Percentiles rank a stretch among this genome's conserved stretches.
phyloP scores from a whole-genome alignment of 2,113 vertebrate species.

The Dryoscopus gambensis region DNA sequence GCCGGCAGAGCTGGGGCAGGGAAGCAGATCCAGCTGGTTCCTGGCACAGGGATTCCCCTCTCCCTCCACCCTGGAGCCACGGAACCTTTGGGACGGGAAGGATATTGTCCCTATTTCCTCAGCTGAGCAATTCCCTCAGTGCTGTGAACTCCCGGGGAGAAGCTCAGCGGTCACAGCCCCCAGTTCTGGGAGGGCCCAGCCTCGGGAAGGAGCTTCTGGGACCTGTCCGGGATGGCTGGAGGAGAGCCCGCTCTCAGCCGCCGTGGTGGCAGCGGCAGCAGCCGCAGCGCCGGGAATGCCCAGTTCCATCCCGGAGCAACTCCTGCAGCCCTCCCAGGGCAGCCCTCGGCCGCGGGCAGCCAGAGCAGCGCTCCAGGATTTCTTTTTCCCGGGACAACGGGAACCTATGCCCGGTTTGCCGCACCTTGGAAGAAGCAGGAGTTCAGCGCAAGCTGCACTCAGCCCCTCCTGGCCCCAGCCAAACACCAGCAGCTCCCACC shows the following conservation, averaged over 20 bases:
- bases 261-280: not conserved
- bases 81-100: not conserved
- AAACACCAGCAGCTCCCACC: not conserved
- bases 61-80: not conserved
- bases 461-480: not conserved
- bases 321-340: not conserved
- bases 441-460: not conserved
- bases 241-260: rapidly evolving
- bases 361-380: not conserved
- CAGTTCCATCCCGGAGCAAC: not conserved
- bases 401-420: not conserved
- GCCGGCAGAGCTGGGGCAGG: rapidly evolving
- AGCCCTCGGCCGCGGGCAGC: not conserved
- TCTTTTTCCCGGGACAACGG: rapidly evolving
- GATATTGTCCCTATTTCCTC: not conserved
- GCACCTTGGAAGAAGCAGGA: not conserved
- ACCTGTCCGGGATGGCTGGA: not conserved
- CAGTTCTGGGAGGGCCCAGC: rapidly evolving
- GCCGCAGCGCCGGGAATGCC: not conserved
- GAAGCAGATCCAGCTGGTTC: not conserved
- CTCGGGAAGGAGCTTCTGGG: not conserved
- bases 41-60: not conserved
- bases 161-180: not conserved
- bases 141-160: not conserved
- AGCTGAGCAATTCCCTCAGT: rapidly evolving